Evolutionary conservation across 1,140 invertebrate genomes (phyloP), one percentile per base, ranked within the genome.

Genomic region (Aphidius gifuensis): DNA sequence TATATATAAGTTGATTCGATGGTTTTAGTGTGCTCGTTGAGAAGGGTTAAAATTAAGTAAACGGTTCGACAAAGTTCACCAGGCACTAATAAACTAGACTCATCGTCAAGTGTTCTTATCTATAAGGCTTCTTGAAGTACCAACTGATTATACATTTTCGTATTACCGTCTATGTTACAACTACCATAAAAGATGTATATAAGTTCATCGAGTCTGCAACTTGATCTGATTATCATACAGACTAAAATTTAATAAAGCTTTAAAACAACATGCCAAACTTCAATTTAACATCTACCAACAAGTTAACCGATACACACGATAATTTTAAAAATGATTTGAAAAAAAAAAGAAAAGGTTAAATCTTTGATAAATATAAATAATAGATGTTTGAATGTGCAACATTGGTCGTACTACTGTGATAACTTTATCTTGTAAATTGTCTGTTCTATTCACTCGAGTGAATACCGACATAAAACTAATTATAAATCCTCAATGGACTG

Each of bases 391-490:
- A 32, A 32, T 32, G 23, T 32, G 16, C 16, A 16, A 32, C 23
- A 32, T 32, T 32, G 23, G 23, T 32, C 4, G 23, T 32, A 32
- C 2, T 32, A 32, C 23, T 32, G 23, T 32, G 23, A 32, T 32
- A 32, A 32, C 23, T 32, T 32, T 32, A 32, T 32, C 23, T 32
- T 3, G 23, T 32, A 62, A 57, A 49, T 55, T 62, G 38, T 46
- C 53, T 55, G 47, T 61, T 16, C 56, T 57, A 39, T 57, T 46
- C 47, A 57, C 39, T 50, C 39, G 54, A 55, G 45, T 62, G 47
- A 62, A 43, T 16, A 63, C 60, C 64, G 62, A 61, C 64, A 64
- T 68, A 68, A 74, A 75, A 72, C 72, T 69, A 76, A 74, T 74
- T 32, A 32, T 74, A 74, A 65, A 64, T 64, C 66, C 51, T 64